Evolutionary conservation across 2,797 vertebrate species (phyloP).

Genomic region (Nyctibius grandis): DNA sequence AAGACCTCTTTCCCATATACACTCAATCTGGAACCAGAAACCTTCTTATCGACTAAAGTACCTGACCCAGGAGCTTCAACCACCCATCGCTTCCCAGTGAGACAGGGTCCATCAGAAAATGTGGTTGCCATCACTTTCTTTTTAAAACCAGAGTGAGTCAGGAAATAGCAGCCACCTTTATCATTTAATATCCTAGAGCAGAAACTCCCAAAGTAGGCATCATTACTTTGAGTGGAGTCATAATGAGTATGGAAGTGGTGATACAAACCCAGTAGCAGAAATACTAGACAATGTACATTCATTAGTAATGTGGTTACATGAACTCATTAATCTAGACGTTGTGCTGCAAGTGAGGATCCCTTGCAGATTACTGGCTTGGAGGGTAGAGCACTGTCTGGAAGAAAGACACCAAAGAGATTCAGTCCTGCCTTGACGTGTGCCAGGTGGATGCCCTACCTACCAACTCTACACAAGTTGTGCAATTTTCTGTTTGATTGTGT

Average conservation of each 20-base stretch:
- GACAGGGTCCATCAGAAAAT: neutral
- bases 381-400: neutral
- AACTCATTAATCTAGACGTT: neutral
- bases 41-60: neutral
- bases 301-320: neutral
- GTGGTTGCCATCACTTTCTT: neutral
- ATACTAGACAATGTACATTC: neutral
- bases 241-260: neutral
- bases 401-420: neutral
- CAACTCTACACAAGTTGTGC: neutral
- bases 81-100: neutral
- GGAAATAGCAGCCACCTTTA: neutral
- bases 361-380: neutral
- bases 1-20: neutral
- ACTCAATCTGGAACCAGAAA: neutral
- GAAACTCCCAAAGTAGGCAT: neutral
- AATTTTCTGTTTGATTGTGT: neutral
- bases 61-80: neutral
- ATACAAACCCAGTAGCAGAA: neutral
- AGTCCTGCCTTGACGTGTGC: neutral
- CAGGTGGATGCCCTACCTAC: neutral
- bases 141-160: neutral
- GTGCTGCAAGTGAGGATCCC: neutral
- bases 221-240: neutral
- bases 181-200: neutral